Base-by-base conservation (phyloP, 1,140 invertebrate species). In the Choristoneura fumiferana region DNA sequence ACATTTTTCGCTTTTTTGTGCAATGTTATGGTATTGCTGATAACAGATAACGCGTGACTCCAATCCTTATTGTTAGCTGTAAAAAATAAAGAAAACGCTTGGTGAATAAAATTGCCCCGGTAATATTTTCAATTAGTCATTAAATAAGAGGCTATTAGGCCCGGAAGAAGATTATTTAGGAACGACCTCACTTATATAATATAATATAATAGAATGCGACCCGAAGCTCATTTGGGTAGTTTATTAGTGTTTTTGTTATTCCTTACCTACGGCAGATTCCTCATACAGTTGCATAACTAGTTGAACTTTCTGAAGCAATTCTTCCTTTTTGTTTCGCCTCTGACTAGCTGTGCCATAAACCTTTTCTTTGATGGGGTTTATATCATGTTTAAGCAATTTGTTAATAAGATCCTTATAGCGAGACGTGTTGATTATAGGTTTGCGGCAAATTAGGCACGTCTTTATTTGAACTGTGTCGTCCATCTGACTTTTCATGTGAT, bases 401-500 rank as follows among this genome's bases (percentile, higher is more conserved):
- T 93, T 94, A 0, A 94, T 85, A 4, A 90, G 69, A 58, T 92
- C 89, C 57, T 92, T 91, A 69, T 93, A 94, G 14, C 94, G 78
- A 8, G 89, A 67, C 0, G 91, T 93, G 62, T 89, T 91, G 17
- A 90, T 85, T n/a, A 95, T 93, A 0, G 90, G 81, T 10, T 91
- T 92, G 58, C 91, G 92, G 67, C 94, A 95, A 61, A 76, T 81
- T 4, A 94, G 94, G 78, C 94, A 95, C 0, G 66, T 54, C 62
- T 92, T 92, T 57, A 93, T 81, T n/a, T 85, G 62, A 43, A 94
- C 90, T 54, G 84, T 72, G 3, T 86, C 73, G 29, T 67, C 71
- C 35, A 29, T 29, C 6, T 85, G 71, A 0, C 87, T 69, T 13
- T 81, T 67, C 67, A 93, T 83, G 84, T 92, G 90, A 36, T 71